These are phyloP conservation scores for Ceratina japonica DNA, from an alignment of 1,140 invertebrate genomes.

Conservation along the genomic window DNA sequence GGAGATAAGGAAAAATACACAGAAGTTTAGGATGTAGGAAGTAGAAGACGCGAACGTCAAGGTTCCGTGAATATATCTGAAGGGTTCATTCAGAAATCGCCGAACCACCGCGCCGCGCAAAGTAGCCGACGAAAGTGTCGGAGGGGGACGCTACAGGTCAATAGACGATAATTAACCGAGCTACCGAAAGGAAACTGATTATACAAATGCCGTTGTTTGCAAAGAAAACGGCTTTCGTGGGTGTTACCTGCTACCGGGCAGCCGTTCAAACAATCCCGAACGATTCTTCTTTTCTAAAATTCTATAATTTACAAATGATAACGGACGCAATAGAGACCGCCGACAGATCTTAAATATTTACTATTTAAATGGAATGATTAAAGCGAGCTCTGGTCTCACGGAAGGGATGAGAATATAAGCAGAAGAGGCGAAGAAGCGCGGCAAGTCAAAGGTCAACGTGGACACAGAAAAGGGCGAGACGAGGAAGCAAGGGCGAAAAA, in stretches of 20 bases:
- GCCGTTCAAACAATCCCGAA: conserved; percentile 56
- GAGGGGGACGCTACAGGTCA: neutral
- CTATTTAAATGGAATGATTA: too few species aligned
- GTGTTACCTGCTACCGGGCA: neutral
- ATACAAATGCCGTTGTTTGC: conserved; percentile 36
- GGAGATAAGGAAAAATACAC: neutral
- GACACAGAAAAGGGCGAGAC: conserved; percentile 36
- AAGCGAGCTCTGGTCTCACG: too few species aligned
- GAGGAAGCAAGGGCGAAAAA: conserved; percentile 17
- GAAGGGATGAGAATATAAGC: neutral
- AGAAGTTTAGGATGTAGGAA: too few species aligned
- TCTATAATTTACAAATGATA: too few species aligned
- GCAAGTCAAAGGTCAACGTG: conserved; percentile 10
- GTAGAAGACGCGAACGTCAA: too few species aligned
- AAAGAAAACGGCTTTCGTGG: neutral
- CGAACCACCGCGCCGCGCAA: neutral
- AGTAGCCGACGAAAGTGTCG: neutral
- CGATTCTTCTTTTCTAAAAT: too few species aligned
- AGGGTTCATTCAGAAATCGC: neutral
- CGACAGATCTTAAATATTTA: conserved; percentile 63
- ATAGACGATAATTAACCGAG: conserved; percentile 49
- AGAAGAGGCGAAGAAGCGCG: neutral
- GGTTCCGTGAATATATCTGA: neutral
- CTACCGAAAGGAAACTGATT: conserved; percentile 39
- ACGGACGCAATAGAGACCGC: conserved; percentile 20